Base-by-base conservation (phyloP, 2,113 vertebrate genomes). In the Ardeotis arabs region DNA sequence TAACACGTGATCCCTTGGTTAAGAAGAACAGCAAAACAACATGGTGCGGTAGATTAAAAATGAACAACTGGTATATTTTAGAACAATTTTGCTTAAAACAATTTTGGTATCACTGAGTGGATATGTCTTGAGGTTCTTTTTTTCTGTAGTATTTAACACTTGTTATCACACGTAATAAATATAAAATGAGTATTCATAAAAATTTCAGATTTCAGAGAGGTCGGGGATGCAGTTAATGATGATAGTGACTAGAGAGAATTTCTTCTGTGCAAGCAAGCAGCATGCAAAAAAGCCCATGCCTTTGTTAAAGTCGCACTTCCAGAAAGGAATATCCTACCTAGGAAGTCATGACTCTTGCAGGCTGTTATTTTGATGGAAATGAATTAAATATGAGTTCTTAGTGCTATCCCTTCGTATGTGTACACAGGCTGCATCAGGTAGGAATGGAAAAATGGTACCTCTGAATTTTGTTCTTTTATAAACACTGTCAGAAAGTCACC, bases 1-100 rank as follows among this genome's bases (percentile, higher is more conserved):
- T 28, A 64, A 16, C 63, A 16, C 0, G 0, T 56, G 17, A 10
- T 67, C 5, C 25, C 29, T 89, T 66, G 33, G 21, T 14, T 49
- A 52, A 50, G 49, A 63, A 13, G 4, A 74, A 29, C 31, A 86
- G 39, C 19, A 45, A 35, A 77, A 47, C 29, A 67, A 5, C 14
- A 6, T 4, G 1, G 10, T n/a, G 19, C 55, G 45, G 31, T 41
- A 23, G 21, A n/a, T 52, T 29, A 25, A 15, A 60, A 72, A 25
- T 3, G 37, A 70, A 5, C 4, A 22, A 25, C 20, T 22, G 8
- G 11, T 13, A 1, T 21, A 6, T 74, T 66, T 72, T 44, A 44
- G 58, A 70, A 18, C 5, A 47, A 7, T 17, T 24, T 14, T n/a
- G 10, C 11, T 60, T 33, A 21, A 69, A 91, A 23, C 8, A 33